Conservation (phyloP, 2,113 vertebrate genomes). For the Laticauda colubrina region DNA sequence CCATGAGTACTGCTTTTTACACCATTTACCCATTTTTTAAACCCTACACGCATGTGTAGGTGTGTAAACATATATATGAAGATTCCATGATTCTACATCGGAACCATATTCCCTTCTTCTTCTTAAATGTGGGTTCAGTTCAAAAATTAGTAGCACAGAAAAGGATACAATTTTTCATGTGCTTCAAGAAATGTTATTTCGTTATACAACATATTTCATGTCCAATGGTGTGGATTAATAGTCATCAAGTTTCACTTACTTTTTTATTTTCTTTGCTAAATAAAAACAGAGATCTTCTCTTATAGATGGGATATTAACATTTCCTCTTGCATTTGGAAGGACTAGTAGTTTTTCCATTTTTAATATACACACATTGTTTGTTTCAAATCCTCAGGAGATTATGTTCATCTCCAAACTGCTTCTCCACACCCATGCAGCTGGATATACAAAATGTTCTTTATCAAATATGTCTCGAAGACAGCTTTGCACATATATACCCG, state of each 20-base stretch:
- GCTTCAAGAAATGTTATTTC: background rate
- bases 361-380: constrained; percentile 2
- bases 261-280: constrained; percentile 1
- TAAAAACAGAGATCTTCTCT: background rate
- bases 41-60: background rate
- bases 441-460: constrained; percentile 10
- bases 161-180: background rate
- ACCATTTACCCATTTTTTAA: background rate
- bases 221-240: background rate
- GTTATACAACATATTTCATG: background rate
- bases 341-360: constrained; percentile 13
- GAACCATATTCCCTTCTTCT: background rate
- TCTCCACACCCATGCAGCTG: constrained; percentile 25
- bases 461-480: background rate
- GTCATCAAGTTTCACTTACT: background rate
- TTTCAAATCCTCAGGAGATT: constrained; percentile 1
- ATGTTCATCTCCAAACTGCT: background rate
- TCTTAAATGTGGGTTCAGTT: background rate
- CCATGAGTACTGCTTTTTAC: background rate
- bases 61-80: background rate
- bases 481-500: background rate
- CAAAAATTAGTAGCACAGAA: background rate
- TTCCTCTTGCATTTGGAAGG: constrained; percentile 10
- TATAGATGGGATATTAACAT: background rate
- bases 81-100: background rate